Evolutionary conservation across 1,140 invertebrate species (phyloP).

Genomic region (Cyrtorhinus lividipennis): DNA sequence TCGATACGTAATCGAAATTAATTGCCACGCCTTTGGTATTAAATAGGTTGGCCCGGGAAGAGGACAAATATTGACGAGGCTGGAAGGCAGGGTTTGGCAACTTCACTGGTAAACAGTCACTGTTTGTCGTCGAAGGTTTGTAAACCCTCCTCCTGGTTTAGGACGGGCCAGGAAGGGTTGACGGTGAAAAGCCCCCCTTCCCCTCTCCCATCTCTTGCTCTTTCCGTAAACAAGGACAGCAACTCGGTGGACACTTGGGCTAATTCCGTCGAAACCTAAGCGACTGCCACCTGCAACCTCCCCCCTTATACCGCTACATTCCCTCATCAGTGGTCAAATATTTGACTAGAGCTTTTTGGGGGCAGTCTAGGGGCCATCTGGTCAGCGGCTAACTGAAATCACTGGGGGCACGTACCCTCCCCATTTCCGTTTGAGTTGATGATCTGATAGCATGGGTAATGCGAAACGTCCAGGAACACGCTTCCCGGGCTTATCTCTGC

Average conservation of each 20-base stretch:
- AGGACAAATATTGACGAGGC: neutral
- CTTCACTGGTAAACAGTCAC: neutral
- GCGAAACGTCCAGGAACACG: neutral
- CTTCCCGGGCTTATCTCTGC: neutral
- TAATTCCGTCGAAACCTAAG: neutral
- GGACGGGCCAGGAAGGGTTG: no score
- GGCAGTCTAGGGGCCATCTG: no score
- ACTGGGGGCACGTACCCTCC: neutral
- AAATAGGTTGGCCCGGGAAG: neutral
- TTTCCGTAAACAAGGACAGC: no score
- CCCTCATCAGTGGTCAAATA: neutral
- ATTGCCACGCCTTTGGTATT: neutral
- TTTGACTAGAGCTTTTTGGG: neutral
- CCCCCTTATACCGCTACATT: neutral
- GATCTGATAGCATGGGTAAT: neutral
- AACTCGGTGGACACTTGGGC: neutral
- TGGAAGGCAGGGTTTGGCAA: neutral
- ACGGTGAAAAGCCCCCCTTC: neutral
- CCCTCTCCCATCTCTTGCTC: no score
- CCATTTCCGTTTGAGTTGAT: no score
- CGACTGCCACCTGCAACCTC: no score
- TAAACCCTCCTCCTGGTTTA: no score
- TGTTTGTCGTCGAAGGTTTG: neutral
- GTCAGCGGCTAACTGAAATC: neutral
- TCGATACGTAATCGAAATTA: neutral